Conservation (phyloP, 2,797 vertebrate species). For the Phrynocephalus vlangalii region DNA sequence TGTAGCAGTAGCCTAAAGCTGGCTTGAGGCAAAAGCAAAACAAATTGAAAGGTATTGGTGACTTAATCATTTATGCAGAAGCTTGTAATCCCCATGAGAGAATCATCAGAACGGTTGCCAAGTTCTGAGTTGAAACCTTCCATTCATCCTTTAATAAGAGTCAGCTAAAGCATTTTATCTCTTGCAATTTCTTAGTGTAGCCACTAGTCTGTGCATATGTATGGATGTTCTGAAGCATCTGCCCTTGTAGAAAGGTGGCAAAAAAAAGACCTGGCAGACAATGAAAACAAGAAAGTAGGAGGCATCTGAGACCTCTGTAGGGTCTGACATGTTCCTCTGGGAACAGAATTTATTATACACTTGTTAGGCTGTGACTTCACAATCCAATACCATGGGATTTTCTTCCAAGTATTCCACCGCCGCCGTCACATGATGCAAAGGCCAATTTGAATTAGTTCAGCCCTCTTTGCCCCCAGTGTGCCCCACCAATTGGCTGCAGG, state of each 20-base stretch:
- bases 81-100: accelerated
- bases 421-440: too few relatives aligned
- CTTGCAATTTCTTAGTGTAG: background rate
- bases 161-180: background rate
- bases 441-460: too few relatives aligned
- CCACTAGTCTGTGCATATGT: background rate
- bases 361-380: background rate
- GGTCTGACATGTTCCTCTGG: background rate
- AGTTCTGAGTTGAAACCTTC: conserved; percentile 20
- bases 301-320: background rate
- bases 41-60: background rate
- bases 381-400: too few relatives aligned
- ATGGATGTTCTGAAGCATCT: background rate
- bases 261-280: background rate
- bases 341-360: background rate
- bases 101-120: background rate
- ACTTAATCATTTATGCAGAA: conserved; percentile 5
- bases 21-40: conserved; percentile 43
- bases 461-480: too few relatives aligned
- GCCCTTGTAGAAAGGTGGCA: background rate
- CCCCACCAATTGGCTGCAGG: too few relatives aligned
- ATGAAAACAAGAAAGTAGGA: background rate
- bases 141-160: background rate
- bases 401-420: too few relatives aligned
- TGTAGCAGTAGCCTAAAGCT: background rate